phyloP scores from a whole-genome alignment of 2,113 vertebrate genomes.

The Rhinogobius similis region DNA sequence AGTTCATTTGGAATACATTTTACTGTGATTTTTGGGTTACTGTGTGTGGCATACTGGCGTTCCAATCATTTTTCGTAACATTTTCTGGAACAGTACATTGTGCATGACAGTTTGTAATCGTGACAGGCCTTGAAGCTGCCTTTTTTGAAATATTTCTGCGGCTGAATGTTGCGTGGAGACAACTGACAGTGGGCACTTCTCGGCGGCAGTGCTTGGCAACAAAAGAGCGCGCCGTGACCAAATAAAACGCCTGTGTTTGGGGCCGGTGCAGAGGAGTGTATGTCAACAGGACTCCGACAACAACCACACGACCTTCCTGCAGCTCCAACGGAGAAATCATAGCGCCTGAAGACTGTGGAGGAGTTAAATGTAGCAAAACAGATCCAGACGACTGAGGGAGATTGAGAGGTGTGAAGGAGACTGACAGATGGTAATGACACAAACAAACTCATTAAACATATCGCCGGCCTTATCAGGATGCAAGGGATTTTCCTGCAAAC shows the following conservation, averaged over 20 bases:
- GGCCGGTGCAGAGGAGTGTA: conserved; percentile 14
- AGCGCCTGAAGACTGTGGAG: conserved; percentile 13
- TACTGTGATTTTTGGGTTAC: no score
- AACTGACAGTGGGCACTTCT: conserved; percentile 16
- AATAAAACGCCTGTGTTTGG: conserved; percentile 15
- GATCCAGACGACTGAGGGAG: conserved; percentile 19
- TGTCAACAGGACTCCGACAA: conserved; percentile 44
- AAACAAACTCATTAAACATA: conserved; percentile 3
- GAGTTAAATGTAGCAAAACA: conserved; percentile 21
- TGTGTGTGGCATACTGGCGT: no score
- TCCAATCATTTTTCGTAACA: no score
- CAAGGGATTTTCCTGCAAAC: background rate
- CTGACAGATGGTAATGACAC: background rate
- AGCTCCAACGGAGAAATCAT: background rate
- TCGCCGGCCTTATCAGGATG: background rate
- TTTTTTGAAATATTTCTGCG: conserved; percentile 6
- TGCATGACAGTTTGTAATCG: no score
- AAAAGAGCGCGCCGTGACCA: conserved; percentile 22
- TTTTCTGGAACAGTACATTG: no score
- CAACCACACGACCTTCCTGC: conserved; percentile 20
- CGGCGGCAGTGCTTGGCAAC: conserved; percentile 19
- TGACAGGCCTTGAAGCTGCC: background rate
- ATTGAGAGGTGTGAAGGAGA: background rate
- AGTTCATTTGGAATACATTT: no score
- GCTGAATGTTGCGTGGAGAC: conserved; percentile 32